Evolutionary conservation across 1,140 invertebrate species (phyloP), one percentile per base, ranked within the genome.

Genomic region (Drosophila pallidifrons): DNA sequence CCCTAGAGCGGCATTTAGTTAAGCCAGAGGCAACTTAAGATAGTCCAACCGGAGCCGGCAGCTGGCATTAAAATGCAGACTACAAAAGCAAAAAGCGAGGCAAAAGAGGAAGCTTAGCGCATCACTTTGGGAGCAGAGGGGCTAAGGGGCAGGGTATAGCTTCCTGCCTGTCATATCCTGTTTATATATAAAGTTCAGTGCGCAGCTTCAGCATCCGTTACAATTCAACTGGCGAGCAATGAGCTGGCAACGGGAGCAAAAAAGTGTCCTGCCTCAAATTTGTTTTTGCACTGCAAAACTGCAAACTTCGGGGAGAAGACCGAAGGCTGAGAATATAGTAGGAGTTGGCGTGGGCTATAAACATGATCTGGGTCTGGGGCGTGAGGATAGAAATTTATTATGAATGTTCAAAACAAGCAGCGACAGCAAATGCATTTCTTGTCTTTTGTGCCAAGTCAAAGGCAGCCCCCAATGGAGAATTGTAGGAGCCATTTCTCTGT

Each of bases 101-200:
- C 5, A 41, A 58, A 55, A 57, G 16, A 66, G 49, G 28, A 82
- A 79, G 60, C 79, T 81, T 74, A 74, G 74, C 73, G 64, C 63
- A 66, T 78, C 75, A 78, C 76, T 82, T 32, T 57, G 54, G 71
- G 46, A 60, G 51, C 32, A 47, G 54, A 7, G 1, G 7, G 6
- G 30, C 49, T 3, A 25, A 25, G 20, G 20, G 47, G 4, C 32
- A 54, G 25, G 32, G 75, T 11, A 20, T 20, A 10, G 15, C 11
- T 43, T 88, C 85, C 83, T 88, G 85, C 55, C 65, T 82, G 83
- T 83, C 83, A 87, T 87, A 83, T 87, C 83, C 85, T 87, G 83
- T 87, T 87, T 87, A 77, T 87, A 80, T 87, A 88, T 82, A 87
- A 82, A 88, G 79, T 88, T 88, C 81, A 70, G 81, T 65, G 82